Base-by-base conservation (phyloP, 1,140 invertebrate species). In the Heterodera schachtii region DNA sequence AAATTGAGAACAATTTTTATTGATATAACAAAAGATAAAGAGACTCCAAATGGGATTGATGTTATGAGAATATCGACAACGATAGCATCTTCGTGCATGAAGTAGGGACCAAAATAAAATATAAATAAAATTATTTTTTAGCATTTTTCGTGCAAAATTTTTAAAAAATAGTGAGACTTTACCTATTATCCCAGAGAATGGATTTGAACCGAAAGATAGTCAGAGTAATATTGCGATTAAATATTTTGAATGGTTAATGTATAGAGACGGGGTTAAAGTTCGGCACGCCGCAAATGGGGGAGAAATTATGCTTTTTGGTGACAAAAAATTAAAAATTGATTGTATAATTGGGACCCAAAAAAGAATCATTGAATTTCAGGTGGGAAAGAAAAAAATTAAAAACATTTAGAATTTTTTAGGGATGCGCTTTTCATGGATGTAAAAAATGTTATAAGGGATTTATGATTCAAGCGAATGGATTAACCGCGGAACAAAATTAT, bases 371-470 rank as follows among this genome's bases (percentile, higher is more conserved):
- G 57, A 60, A 16, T 60, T 60, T 60, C 57, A 60, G 47, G 47
- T 49, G 9, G 9, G 4, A 49, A 49, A 49, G 9, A 49, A 49
- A 49, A 49, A 49, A 49, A 49, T 49, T 9, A 67, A 3, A 19
- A 16, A 60, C 57, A 21, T 7, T 21, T 64, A 52, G 9, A 41
- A n/a, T n/a, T n/a, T n/a, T 77, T 19, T n/a, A 77, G 11, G 76
- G 76, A 16, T 78, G 76, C 19, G 76, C 13, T 1, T 78, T 60
- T 60, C 76, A 78, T 5, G 76, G 76, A 1, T 78, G 76, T 41
- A 8, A 6, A 1, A 5, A 13, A 11, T 78, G 76, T 5, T 78
- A 67, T 44, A 19, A n/a, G 3, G 5, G 3, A 11, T 69, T 0
- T 13, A 78, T 13, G 76, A 69, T 11, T 16, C 8, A 13, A 21